Conservation (phyloP, 2,113 vertebrate species). For the Meriones unguiculatus region DNA sequence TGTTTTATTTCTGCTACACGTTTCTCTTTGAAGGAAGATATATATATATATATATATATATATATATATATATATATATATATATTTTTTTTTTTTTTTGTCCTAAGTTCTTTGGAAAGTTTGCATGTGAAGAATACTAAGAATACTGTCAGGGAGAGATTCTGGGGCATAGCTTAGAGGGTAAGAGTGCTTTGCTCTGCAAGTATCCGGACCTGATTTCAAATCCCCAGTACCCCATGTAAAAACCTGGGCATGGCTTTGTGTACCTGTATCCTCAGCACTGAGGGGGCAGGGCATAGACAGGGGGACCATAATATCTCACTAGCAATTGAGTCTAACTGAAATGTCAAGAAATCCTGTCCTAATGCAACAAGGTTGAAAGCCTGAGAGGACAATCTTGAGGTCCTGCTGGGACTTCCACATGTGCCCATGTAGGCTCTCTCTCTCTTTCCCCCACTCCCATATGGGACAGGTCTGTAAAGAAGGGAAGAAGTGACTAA, state of each 20-base stretch:
- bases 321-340: no score
- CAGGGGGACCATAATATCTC: background rate
- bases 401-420: background rate
- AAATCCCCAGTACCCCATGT: background rate
- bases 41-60: no score
- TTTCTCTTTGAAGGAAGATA: background rate
- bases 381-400: background rate
- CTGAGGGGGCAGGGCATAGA: background rate
- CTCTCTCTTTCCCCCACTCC: no score
- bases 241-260: background rate
- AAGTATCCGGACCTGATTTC: background rate
- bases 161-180: background rate
- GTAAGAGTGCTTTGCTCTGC: background rate
- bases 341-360: background rate
- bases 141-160: background rate
- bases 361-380: background rate
- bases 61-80: no score
- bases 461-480: background rate
- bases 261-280: fast-evolving
- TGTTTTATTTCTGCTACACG: constrained; percentile 9
- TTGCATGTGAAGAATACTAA: background rate
- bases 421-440: background rate
- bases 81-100: background rate
- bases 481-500: background rate
- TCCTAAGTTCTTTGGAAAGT: background rate